Percentiles rank a stretch among this genome's conserved stretches.
Evolutionary conservation across 2,888 invertebrate genomes (phyloP).

Genomic region (Acleris literana): DNA sequence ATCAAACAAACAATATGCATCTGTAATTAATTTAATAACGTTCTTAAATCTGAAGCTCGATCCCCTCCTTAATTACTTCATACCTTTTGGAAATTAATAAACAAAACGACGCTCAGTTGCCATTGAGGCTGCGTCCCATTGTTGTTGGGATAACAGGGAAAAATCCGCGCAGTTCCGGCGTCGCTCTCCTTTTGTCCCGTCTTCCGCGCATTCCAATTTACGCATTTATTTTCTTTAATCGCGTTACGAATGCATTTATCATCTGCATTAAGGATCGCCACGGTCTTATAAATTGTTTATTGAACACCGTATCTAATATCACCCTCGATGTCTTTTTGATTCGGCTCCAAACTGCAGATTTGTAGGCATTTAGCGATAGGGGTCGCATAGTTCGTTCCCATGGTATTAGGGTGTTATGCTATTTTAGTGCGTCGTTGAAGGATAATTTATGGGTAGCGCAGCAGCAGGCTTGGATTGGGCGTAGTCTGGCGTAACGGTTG

Average conservation of each 20-base stretch:
- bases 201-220: slow-evolving; percentile 63
- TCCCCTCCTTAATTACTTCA: slow-evolving; percentile 75
- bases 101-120: slow-evolving; percentile 71
- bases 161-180: slow-evolving; percentile 73
- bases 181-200: slow-evolving; percentile 62
- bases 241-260: slow-evolving; percentile 73
- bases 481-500: slow-evolving; percentile 71
- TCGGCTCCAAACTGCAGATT: slow-evolving; percentile 69
- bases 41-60: slow-evolving; percentile 66
- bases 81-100: slow-evolving; percentile 77
- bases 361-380: slow-evolving; percentile 75
- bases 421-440: slow-evolving; percentile 77
- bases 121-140: slow-evolving; percentile 66
- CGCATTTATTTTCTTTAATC: slow-evolving; percentile 67
- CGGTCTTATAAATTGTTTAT: slow-evolving; percentile 74
- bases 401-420: slow-evolving; percentile 80
- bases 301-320: slow-evolving; percentile 76
- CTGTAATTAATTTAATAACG: slow-evolving; percentile 65
- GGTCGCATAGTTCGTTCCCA: slow-evolving; percentile 68
- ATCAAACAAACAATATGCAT: slow-evolving; percentile 65
- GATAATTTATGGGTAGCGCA: slow-evolving; percentile 76
- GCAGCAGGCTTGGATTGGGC: slow-evolving; percentile 57
- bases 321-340: slow-evolving; percentile 77
- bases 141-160: slow-evolving; percentile 73
- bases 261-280: slow-evolving; percentile 64